A percentile compares a stretch with the other conserved stretches of the same genome.
Conservation (phyloP, 2,113 vertebrate genomes). For the Antechinus stuartii region DNA sequence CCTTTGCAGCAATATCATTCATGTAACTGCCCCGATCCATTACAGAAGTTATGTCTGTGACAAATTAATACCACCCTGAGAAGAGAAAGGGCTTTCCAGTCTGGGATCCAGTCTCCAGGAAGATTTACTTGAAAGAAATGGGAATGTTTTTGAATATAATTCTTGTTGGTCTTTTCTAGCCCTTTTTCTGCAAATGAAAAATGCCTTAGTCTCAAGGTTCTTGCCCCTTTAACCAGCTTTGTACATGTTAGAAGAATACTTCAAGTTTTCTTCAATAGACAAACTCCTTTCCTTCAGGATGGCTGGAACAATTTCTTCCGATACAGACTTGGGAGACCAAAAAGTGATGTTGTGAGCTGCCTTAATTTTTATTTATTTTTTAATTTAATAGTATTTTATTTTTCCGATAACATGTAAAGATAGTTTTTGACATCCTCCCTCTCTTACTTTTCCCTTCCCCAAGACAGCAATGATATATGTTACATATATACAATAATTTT, state of each 20-base stretch:
- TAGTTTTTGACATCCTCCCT: too few relatives aligned
- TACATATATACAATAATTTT: too few relatives aligned
- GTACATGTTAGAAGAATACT: not conserved
- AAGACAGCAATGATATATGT: too few relatives aligned
- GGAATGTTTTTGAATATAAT: not conserved
- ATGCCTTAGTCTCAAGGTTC: not conserved
- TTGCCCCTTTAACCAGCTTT: not conserved
- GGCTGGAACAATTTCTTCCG: not conserved
- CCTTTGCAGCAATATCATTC: not conserved
- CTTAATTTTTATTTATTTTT: not conserved
- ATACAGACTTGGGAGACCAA: not conserved
- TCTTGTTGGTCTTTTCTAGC: not conserved
- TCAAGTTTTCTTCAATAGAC: not conserved
- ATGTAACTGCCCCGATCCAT: not conserved
- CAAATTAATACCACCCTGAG: not conserved
- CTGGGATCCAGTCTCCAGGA: not conserved
- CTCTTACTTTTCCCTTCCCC: too few relatives aligned
- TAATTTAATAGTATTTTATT: too few relatives aligned
- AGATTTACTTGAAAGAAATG: not conserved
- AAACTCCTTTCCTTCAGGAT: not conserved
- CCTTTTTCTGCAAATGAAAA: not conserved
- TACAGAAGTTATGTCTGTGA: not conserved
- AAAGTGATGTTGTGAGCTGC: not conserved
- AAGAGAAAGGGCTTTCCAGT: not conserved
- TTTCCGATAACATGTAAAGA: too few relatives aligned